Conservation (phyloP, 37 sponge, comb jelly and placozoan genomes). For the Amphimedon queenslandica region DNA sequence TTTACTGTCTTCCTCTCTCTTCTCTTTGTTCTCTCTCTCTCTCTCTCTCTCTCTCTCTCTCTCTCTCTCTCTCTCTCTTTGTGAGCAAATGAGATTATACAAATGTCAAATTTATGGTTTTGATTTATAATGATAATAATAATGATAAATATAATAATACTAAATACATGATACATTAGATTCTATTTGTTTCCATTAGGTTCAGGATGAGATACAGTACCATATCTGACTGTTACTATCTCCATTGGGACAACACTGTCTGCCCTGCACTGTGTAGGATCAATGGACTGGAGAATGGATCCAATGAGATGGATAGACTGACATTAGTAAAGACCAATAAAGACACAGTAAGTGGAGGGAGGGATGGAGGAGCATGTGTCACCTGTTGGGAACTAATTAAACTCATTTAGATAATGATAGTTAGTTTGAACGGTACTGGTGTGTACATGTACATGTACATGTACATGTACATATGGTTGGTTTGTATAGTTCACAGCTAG, state of each 20-base stretch:
- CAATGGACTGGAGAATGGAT: constrained; percentile 31
- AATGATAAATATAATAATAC: too few relatives aligned
- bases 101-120: too few relatives aligned
- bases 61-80: constrained; percentile 44
- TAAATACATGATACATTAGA: too few relatives aligned
- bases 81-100: too few relatives aligned
- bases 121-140: too few relatives aligned
- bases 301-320: constrained; percentile 9
- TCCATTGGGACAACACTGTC: constrained; percentile 59
- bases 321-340: too few relatives aligned
- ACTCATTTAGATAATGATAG: too few relatives aligned
- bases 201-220: constrained; percentile 63
- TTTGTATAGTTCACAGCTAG: not conserved
- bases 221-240: constrained; percentile 50
- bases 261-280: constrained; percentile 48
- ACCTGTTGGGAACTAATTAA: too few relatives aligned
- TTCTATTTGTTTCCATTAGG: constrained; percentile 18
- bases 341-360: too few relatives aligned
- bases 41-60: constrained; percentile 49
- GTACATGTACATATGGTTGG: not conserved
- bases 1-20: constrained; percentile 17
- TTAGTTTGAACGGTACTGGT: too few relatives aligned
- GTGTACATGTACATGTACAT: not conserved
- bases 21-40: constrained; percentile 31
- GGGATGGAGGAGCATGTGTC: too few relatives aligned